Conservation (phyloP, 2,797 vertebrate species). For the Xyrichtys novacula region DNA sequence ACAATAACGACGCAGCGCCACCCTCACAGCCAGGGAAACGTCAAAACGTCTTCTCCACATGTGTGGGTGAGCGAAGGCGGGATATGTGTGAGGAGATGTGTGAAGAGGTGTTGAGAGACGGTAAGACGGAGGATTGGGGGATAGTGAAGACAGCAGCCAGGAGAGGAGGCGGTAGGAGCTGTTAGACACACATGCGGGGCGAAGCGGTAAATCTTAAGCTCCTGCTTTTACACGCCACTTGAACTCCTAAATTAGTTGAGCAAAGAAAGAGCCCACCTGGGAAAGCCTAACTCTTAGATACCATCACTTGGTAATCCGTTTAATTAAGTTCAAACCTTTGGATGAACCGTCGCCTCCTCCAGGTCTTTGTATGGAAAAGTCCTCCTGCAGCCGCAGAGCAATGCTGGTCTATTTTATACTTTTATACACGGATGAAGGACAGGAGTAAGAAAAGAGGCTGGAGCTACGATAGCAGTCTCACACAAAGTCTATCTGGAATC, state of each 20-base stretch:
- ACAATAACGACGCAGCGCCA: conserved; percentile 28
- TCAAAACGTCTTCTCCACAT: conserved; percentile 35
- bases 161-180: neutral
- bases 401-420: conserved; percentile 6
- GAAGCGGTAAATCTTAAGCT: neutral
- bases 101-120: conserved; percentile 23
- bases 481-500: neutral
- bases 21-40: conserved; percentile 36
- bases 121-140: neutral
- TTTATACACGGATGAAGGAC: neutral
- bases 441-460: neutral
- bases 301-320: neutral
- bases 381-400: neutral
- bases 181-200: neutral
- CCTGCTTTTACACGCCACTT: neutral
- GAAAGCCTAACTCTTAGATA: neutral
- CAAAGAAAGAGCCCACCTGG: neutral
- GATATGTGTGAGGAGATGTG: conserved; percentile 17
- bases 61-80: conserved; percentile 28
- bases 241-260: neutral
- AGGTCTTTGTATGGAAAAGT: neutral
- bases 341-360: neutral
- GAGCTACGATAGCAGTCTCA: neutral
- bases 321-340: neutral
- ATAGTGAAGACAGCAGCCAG: neutral